Conservation (phyloP, 2,888 invertebrate genomes). For the Polymixis flavicincta region DNA sequence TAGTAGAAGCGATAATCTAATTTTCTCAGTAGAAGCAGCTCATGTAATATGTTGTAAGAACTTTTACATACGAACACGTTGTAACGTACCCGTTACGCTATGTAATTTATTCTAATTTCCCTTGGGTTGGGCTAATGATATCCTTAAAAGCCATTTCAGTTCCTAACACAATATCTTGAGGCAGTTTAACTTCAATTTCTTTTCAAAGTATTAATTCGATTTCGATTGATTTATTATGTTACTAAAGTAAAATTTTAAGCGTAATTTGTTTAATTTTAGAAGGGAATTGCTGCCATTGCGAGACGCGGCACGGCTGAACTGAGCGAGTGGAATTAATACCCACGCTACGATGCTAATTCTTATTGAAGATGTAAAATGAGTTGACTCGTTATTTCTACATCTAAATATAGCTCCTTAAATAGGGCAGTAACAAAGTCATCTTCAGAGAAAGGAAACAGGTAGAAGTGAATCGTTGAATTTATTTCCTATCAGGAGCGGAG, state of each 20-base stretch:
- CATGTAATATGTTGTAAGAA: conserved; percentile 54
- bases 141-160: conserved; percentile 82
- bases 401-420: conserved; percentile 47
- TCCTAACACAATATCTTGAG: conserved; percentile 72
- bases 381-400: conserved; percentile 48
- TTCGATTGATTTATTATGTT: conserved; percentile 61
- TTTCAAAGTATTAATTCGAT: conserved; percentile 67
- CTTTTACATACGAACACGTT: conserved; percentile 61
- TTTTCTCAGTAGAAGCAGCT: conserved; percentile 51
- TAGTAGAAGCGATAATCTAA: conserved; percentile 49
- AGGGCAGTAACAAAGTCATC: conserved; percentile 40
- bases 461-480: conserved; percentile 54
- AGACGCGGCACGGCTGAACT: conserved; percentile 36
- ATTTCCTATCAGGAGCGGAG: conserved; percentile 54
- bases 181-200: conserved; percentile 67
- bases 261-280: conserved; percentile 58
- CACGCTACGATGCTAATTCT: conserved; percentile 54
- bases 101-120: conserved; percentile 87
- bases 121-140: conserved; percentile 82
- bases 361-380: conserved; percentile 52
- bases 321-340: conserved; percentile 58
- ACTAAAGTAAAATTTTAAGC: conserved; percentile 46
- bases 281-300: conserved; percentile 48
- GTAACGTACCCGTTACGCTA: conserved; percentile 69
- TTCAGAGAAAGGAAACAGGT: conserved; percentile 53